Evolutionary conservation across 2,113 vertebrate genomes (phyloP).

Genomic region (Tapirus terrestris): DNA sequence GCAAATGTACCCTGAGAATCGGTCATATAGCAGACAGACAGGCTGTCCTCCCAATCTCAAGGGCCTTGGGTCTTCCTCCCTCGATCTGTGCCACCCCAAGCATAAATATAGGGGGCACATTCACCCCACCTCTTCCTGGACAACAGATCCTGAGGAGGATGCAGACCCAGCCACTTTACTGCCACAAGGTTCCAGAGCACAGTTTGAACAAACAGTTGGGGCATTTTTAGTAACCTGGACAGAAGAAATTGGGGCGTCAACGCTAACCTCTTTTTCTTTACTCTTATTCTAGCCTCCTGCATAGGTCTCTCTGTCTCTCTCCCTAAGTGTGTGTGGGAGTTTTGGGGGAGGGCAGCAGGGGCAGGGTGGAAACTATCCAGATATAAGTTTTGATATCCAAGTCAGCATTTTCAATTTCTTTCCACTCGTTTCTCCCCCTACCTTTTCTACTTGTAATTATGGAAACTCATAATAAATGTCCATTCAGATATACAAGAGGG

Average conservation of each 20-base stretch:
- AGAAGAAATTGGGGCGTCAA: neutral
- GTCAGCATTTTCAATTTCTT: slow-evolving; percentile 60
- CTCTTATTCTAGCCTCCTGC: neutral
- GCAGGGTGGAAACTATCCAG: neutral
- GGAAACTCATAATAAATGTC: slow-evolving; percentile 61
- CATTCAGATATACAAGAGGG: slow-evolving; percentile 53
- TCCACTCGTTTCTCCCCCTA: neutral
- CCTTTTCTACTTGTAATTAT: slow-evolving; percentile 63
- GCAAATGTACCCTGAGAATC: neutral
- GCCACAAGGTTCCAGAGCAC: neutral
- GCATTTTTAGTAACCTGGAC: slow-evolving; percentile 3
- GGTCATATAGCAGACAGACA: neutral
- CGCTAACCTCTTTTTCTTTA: neutral
- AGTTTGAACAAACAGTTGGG: neutral
- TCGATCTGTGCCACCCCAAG: neutral
- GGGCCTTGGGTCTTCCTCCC: neutral
- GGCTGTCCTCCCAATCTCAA: neutral
- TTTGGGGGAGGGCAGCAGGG: neutral
- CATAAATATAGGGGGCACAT: neutral
- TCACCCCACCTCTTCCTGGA: neutral
- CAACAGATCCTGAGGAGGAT: neutral
- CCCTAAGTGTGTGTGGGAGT: neutral
- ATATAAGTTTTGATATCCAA: slow-evolving; percentile 26
- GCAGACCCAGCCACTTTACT: neutral
- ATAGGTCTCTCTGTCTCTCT: neutral